Evolutionary conservation across 2,888 invertebrate genomes (phyloP).

Genomic region (Odiellus spinosus): DNA sequence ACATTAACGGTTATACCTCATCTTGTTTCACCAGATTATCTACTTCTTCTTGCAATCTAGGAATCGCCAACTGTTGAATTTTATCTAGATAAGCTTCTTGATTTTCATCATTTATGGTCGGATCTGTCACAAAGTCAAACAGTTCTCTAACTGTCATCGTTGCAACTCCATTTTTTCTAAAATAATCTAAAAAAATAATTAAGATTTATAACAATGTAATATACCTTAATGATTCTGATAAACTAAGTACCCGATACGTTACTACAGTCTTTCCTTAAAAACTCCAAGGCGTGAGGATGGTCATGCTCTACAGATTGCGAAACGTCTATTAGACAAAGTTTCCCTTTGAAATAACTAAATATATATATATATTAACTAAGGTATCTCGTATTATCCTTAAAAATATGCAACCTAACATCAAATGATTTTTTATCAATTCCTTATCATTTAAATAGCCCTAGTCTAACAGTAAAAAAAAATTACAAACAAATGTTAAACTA

Average conservation of each 20-base stretch:
- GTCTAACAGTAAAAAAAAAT: too few species aligned
- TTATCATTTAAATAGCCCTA: too few species aligned
- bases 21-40: constrained; percentile 58
- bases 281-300: constrained; percentile 40
- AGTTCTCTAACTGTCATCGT: constrained; percentile 78
- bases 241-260: constrained; percentile 28
- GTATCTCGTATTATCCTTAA: too few species aligned
- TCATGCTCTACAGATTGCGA: constrained; percentile 42
- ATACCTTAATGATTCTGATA: not conserved
- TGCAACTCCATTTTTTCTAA: constrained; percentile 45
- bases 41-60: constrained; percentile 45
- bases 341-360: constrained; percentile 32
- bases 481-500: too few species aligned
- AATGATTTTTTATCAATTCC: too few species aligned
- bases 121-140: constrained; percentile 92
- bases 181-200: constrained; percentile 29
- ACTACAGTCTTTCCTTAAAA: constrained; percentile 39
- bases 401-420: too few species aligned
- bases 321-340: constrained; percentile 41
- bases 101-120: constrained; percentile 60
- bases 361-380: too few species aligned
- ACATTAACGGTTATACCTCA: too few species aligned
- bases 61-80: constrained; percentile 49
- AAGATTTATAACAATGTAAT: too few species aligned
- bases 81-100: constrained; percentile 60